Percentiles rank a stretch among this genome's conserved stretches.
Conservation (phyloP, 1,140 invertebrate genomes). For the Scylla paramamosain region DNA sequence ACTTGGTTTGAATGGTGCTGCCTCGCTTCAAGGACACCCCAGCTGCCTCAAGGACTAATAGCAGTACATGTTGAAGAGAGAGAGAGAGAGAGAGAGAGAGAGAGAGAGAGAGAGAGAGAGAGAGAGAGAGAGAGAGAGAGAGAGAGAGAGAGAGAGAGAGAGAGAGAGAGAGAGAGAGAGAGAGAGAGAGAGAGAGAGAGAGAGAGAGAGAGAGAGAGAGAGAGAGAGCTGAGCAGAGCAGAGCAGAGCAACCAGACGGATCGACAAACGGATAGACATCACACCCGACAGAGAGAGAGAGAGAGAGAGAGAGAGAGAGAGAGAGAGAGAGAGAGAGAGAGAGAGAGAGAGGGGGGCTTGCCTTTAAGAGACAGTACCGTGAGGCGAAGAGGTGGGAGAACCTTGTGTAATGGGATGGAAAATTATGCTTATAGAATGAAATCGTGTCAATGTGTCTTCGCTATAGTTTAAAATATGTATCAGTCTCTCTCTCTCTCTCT, state of each 20-base stretch:
- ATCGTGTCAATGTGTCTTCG: neutral
- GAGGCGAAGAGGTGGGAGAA: neutral
- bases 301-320: slow-evolving; percentile 20
- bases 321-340: neutral
- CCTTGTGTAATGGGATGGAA: neutral
- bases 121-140: no score
- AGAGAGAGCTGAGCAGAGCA: no score
- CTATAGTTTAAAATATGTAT: neutral
- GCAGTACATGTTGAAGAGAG: neutral
- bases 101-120: slow-evolving; percentile 3
- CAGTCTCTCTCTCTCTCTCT: neutral
- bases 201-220: slow-evolving; percentile 20
- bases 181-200: neutral
- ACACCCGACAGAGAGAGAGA: neutral
- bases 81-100: slow-evolving; percentile 3
- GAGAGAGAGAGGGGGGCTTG: no score
- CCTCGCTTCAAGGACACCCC: neutral
- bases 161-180: neutral
- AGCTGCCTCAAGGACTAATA: neutral
- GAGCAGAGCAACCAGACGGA: neutral
- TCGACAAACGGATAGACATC: no score
- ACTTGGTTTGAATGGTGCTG: neutral
- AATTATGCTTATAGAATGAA: slow-evolving; percentile 10
- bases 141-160: neutral
- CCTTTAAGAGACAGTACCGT: no score